These are phyloP conservation scores for Muscicapa adusta DNA, from an alignment of 2,113 vertebrate genomes.

Conservation along the genomic window DNA sequence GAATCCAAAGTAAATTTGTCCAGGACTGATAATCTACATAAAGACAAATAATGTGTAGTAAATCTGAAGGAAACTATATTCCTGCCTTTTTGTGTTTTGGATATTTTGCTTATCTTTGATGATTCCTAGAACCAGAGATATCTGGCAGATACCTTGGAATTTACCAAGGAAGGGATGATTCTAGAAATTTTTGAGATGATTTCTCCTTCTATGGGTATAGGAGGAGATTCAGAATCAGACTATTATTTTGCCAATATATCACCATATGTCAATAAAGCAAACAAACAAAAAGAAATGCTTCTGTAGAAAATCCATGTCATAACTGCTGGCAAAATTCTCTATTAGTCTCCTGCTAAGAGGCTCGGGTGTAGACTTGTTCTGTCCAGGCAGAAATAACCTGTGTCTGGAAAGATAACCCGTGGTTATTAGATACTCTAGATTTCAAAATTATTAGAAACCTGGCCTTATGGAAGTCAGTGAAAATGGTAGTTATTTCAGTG, in stretches of 20 bases:
- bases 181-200: neutral
- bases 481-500: neutral
- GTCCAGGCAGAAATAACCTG: neutral
- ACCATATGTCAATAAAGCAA: neutral
- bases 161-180: neutral
- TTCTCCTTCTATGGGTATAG: neutral
- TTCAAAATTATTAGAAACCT: neutral
- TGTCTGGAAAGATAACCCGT: neutral
- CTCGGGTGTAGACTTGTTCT: neutral
- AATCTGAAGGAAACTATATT: neutral
- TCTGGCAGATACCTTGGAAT: neutral
- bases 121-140: neutral
- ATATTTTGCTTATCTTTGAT: neutral
- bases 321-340: neutral
- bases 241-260: neutral
- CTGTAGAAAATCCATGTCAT: neutral
- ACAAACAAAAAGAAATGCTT: neutral
- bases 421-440: neutral
- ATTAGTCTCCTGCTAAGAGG: neutral
- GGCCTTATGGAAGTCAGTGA: neutral
- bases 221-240: neutral
- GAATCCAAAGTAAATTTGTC: neutral
- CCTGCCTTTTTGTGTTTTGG: neutral
- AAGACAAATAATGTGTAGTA: neutral
- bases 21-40: neutral